Evolutionary conservation across 1,140 invertebrate species (phyloP).

Genomic region (Episyrphus balteatus): DNA sequence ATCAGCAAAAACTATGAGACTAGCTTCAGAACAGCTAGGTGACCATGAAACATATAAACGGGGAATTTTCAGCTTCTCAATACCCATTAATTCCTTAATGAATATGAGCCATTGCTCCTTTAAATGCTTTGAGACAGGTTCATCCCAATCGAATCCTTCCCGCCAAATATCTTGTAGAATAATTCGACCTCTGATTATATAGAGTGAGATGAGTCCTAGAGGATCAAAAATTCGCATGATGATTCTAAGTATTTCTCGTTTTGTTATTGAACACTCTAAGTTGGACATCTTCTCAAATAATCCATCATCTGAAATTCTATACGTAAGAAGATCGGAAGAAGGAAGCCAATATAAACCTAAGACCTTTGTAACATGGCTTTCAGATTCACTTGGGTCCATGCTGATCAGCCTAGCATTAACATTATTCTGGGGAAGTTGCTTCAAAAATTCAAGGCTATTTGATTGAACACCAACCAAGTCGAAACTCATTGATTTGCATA

Average conservation of each 20-base stretch:
- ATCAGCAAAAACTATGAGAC: too few relatives aligned
- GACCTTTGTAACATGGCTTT: too few relatives aligned
- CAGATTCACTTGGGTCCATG: too few relatives aligned
- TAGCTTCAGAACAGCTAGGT: too few relatives aligned
- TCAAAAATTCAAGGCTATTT: too few relatives aligned
- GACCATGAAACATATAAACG: too few relatives aligned
- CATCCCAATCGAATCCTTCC: constrained; percentile 25
- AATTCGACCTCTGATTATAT: constrained; percentile 19
- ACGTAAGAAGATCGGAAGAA: background rate
- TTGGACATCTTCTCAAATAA: background rate
- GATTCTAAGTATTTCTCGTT: constrained; percentile 9
- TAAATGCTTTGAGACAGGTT: constrained; percentile 5
- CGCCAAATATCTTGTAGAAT: constrained; percentile 32
- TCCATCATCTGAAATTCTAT: background rate
- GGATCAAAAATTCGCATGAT: constrained; percentile 28
- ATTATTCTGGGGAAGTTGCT: too few relatives aligned
- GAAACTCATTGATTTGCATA: too few relatives aligned
- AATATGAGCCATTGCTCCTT: background rate
- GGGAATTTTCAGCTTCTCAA: too few relatives aligned
- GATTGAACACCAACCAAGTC: too few relatives aligned
- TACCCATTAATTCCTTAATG: too few relatives aligned
- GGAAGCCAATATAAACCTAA: background rate
- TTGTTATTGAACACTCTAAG: constrained; percentile 4
- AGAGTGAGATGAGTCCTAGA: constrained; percentile 22
- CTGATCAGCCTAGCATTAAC: too few relatives aligned